Conservation (phyloP, 2,888 invertebrate genomes). For the Acleris holmiana region DNA sequence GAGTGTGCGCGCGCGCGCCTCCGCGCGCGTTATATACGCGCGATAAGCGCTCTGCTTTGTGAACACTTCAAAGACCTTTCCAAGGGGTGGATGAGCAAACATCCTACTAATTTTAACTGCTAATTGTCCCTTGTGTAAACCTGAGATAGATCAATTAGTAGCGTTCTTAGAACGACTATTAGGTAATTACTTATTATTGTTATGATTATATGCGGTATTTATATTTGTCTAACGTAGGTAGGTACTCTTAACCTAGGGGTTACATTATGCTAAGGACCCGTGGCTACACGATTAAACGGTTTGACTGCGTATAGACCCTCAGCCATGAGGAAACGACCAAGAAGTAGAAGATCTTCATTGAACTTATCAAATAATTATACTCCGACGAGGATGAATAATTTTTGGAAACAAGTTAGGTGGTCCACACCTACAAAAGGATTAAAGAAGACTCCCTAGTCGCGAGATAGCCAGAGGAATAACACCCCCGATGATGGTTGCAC, state of each 20-base stretch:
- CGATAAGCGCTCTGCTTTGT: conserved; percentile 66
- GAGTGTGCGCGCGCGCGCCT: conserved; percentile 79
- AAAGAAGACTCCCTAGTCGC: no score
- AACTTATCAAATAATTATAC: no score
- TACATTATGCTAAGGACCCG: no score
- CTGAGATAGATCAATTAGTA: background rate
- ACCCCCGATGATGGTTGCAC: background rate
- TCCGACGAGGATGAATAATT: no score
- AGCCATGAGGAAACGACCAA: no score
- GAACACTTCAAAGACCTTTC: conserved; percentile 29
- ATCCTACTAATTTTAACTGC: conserved; percentile 13
- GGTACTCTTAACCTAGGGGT: no score
- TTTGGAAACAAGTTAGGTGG: no score
- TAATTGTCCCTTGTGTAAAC: conserved; percentile 6
- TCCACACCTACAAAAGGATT: no score
- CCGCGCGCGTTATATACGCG: conserved; percentile 67
- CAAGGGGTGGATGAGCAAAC: conserved; percentile 24
- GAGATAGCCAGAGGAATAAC: no score
- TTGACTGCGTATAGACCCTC: no score
- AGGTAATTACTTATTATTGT: background rate
- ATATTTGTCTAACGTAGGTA: background rate
- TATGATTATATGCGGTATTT: background rate
- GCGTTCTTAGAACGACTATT: background rate
- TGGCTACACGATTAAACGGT: no score
- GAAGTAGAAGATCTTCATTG: no score